A percentile compares a stretch with the other conserved stretches of the same genome.
These are phyloP conservation scores for Sympetrum striolatum DNA, from an alignment of 2,888 invertebrate species.

Conservation along the genomic window DNA sequence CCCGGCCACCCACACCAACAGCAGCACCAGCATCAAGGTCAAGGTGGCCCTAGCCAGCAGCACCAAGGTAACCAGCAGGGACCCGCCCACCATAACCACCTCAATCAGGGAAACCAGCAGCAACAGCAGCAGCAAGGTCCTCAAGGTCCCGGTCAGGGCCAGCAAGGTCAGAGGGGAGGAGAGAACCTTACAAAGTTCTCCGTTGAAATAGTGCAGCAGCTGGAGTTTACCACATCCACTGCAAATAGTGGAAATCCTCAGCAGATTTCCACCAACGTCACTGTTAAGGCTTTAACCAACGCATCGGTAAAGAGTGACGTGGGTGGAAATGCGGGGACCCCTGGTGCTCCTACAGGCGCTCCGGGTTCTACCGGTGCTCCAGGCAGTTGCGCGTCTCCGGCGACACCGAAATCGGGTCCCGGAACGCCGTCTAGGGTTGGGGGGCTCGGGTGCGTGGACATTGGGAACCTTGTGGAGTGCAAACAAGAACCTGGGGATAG, in stretches of 20 bases:
- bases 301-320: constrained; percentile 70
- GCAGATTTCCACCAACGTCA: constrained; percentile 91
- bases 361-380: constrained; percentile 9
- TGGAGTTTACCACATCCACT: constrained; percentile 87
- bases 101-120: constrained; percentile 39
- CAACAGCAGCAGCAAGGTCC: constrained; percentile 51
- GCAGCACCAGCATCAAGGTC: constrained; percentile 50
- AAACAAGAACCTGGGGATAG: constrained; percentile 77
- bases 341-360: neutral
- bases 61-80: constrained; percentile 53
- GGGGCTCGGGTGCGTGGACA: constrained; percentile 61
- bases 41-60: constrained; percentile 63
- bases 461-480: constrained; percentile 78
- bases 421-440: constrained; percentile 55
- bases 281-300: constrained; percentile 81
- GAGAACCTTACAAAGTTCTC: constrained; percentile 77
- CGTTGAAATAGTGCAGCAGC: constrained; percentile 90
- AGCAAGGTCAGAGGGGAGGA: constrained; percentile 53
- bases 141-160: constrained; percentile 63
- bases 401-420: constrained; percentile 61
- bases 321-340: constrained; percentile 29
- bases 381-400: constrained; percentile 19
- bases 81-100: constrained; percentile 29
- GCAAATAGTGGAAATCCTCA: constrained; percentile 88
- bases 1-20: constrained; percentile 58